A percentile compares a stretch with the other conserved stretches of the same genome.
Evolutionary conservation across 1,140 invertebrate genomes (phyloP).

Genomic region (Lineus longissimus): DNA sequence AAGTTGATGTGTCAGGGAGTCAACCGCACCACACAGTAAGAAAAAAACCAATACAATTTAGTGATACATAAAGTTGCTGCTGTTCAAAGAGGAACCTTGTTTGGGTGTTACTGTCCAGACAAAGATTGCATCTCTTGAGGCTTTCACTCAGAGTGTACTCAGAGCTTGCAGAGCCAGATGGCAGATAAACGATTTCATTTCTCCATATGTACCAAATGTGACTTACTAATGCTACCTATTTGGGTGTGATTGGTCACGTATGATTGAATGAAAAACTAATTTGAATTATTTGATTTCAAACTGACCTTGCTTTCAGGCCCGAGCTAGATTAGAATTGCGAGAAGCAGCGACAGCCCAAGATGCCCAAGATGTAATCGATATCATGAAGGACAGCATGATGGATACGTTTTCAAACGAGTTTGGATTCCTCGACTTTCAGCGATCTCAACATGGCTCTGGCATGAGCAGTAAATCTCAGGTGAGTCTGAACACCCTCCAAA

Average conservation of each 20-base stretch:
- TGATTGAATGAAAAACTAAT: too few species aligned
- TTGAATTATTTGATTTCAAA: too few species aligned
- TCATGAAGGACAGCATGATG: conserved; percentile 76
- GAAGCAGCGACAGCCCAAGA: conserved; percentile 74
- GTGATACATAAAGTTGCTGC: too few species aligned
- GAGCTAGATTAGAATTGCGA: conserved; percentile 79
- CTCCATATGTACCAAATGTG: too few species aligned
- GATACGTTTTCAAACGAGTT: conserved; percentile 71
- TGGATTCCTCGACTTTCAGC: conserved; percentile 65
- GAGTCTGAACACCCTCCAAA: neutral
- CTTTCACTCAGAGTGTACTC: too few species aligned
- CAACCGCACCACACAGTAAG: neutral
- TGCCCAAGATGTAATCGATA: conserved; percentile 80
- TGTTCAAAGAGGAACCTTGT: too few species aligned
- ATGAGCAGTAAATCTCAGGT: conserved; percentile 62
- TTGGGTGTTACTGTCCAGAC: neutral
- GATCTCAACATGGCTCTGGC: conserved; percentile 69
- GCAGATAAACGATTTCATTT: too few species aligned
- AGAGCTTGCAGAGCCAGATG: too few species aligned
- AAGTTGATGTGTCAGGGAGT: conserved; percentile 15
- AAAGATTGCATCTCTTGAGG: neutral
- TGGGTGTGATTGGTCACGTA: too few species aligned
- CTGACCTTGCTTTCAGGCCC: conserved; percentile 61
- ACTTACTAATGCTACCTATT: too few species aligned
- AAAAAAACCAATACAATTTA: too few species aligned